Conservation (phyloP, 1,140 invertebrate species). For the Aradophagus sp. region DNA sequence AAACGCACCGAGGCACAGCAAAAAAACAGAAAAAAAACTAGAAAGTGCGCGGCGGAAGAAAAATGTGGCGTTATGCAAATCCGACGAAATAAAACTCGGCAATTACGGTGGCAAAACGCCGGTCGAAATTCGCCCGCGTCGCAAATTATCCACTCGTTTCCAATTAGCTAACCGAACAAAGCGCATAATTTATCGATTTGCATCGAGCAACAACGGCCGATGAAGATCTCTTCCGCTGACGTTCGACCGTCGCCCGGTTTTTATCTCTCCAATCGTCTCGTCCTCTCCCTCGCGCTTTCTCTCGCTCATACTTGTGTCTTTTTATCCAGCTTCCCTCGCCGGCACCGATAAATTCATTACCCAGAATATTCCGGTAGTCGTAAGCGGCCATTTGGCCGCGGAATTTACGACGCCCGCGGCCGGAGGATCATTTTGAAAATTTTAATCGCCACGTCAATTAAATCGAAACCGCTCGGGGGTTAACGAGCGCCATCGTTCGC, state of each 20-base stretch:
- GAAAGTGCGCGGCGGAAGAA: too few species aligned
- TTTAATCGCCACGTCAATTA: constrained; percentile 63
- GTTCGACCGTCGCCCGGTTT: too few species aligned
- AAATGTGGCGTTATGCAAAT: too few species aligned
- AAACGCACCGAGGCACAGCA: too few species aligned
- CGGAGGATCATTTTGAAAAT: constrained; percentile 59
- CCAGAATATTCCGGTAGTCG: constrained; percentile 52
- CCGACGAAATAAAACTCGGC: too few species aligned
- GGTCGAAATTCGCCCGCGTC: too few species aligned
- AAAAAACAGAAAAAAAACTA: too few species aligned
- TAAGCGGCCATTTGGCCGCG: constrained; percentile 39
- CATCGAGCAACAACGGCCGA: constrained; percentile 38
- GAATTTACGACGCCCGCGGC: constrained; percentile 35
- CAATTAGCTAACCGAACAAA: too few species aligned
- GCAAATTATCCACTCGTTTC: constrained; percentile 46
- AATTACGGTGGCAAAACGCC: too few species aligned
- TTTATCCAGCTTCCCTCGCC: constrained; percentile 8
- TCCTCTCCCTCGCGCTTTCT: constrained; percentile 2
- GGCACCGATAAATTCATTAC: constrained; percentile 38
- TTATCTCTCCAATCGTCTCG: too few species aligned
- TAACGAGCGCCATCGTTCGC: constrained; percentile 63
- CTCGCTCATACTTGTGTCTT: too few species aligned
- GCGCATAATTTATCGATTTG: constrained; percentile 50
- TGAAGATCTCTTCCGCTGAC: constrained; percentile 36
- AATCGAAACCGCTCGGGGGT: constrained; percentile 54